Evolutionary conservation across 2,888 invertebrate genomes (phyloP).

Genomic region (Erebia epiphron): DNA sequence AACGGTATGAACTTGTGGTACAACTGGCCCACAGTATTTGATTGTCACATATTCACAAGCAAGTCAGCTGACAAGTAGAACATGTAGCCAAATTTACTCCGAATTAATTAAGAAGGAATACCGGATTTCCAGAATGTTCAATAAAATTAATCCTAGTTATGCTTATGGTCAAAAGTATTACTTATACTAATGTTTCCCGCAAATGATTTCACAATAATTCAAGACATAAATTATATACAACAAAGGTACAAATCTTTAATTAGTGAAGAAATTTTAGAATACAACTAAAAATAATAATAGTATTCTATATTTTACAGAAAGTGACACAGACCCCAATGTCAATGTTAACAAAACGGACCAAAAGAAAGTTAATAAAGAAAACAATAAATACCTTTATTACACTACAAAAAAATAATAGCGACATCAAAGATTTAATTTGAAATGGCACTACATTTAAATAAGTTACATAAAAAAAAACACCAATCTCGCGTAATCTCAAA

Average conservation of each 20-base stretch:
- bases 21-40: too few relatives aligned
- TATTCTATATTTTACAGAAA: conserved; percentile 15
- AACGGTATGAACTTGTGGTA: too few relatives aligned
- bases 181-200: conserved; percentile 1
- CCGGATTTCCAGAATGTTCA: not conserved
- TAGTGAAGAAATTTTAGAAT: not conserved
- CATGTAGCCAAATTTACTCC: too few relatives aligned
- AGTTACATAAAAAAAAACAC: conserved; percentile 29
- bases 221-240: conserved; percentile 21
- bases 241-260: not conserved
- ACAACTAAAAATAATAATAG: not conserved
- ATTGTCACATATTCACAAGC: too few relatives aligned
- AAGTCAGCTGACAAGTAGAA: too few relatives aligned
- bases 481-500: conserved; percentile 43
- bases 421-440: conserved; percentile 34
- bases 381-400: conserved; percentile 3
- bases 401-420: conserved; percentile 19
- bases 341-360: conserved; percentile 8
- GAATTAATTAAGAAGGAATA: too few relatives aligned
- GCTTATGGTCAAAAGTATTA: conserved; percentile 9
- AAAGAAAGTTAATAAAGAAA: not conserved
- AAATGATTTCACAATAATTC: conserved; percentile 10
- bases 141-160: conserved; percentile 3
- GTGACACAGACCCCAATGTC: conserved; percentile 24
- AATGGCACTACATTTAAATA: conserved; percentile 44